Evolutionary conservation across 1,140 invertebrate genomes (phyloP), one percentile per base, ranked within the genome.

Genomic region (Rhynchophorus ferrugineus): DNA sequence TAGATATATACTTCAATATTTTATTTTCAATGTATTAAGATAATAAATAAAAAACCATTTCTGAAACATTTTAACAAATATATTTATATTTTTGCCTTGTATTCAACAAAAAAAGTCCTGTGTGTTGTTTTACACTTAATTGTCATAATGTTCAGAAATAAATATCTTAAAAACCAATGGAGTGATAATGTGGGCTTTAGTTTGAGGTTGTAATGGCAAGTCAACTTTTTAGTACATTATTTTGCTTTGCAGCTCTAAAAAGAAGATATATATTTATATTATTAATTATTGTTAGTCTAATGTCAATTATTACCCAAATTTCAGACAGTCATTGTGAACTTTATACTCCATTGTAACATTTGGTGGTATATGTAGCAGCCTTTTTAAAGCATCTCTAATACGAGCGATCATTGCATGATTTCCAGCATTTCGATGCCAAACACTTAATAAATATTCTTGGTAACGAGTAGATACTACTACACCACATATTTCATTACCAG

Each of bases 401-500:
- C 91, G 78, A 52, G 82, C 83, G 59, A 89, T 96, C 47, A 89
- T 90, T 49, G 78, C 78, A 66, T 83, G 78, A 77, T 98, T 92
- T 59, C 84, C 83, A 8, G 94, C 90, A 59, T 87, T 96, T 67
- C 88, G 83, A 75, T 98, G 98, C 96, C 96, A 99, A 61, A 99
- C 82, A 59, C 93, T 95, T 64, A 99, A 85, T 68, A 96, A 89
- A 70, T 98, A 96, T 74, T 98, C 95, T 85, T 95, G 73, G 63
- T 65, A 69, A 50, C 69, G 56, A 1, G 68, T 66, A 3, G 94
- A 97, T 58, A 98, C 84, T 43, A 98, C 95, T 54, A 94, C 89
- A 2, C 95, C 96, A 77, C 95, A 99, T 58, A 99, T 95, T 76
- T 99, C 96, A 59, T 95, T 89, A 6, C 95, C 95, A n/a, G 66